Evolutionary conservation across 2,888 invertebrate genomes (phyloP).

Genomic region (Xylota sylvarum): DNA sequence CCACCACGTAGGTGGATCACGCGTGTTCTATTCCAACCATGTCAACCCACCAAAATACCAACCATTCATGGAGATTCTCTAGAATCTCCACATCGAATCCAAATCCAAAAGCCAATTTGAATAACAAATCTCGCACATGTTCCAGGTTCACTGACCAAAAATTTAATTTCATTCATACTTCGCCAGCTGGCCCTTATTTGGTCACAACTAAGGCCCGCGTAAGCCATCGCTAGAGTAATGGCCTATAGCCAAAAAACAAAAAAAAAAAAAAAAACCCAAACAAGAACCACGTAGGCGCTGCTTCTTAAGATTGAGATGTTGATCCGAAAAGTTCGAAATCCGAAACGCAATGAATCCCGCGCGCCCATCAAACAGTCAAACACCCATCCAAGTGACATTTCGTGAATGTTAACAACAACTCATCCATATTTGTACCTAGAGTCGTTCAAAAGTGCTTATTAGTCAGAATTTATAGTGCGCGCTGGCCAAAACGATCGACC

Average conservation of each 20-base stretch:
- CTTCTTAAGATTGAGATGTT: conserved; percentile 70
- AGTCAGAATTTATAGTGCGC: conserved; percentile 42
- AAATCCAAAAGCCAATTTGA: conserved; percentile 48
- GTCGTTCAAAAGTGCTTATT: conserved; percentile 42
- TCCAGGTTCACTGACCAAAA: conserved; percentile 74
- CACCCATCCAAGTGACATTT: conserved; percentile 56
- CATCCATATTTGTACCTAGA: conserved; percentile 55
- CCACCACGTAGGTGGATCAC: conserved; percentile 62
- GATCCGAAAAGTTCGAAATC: conserved; percentile 43
- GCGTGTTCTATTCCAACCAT: conserved; percentile 46
- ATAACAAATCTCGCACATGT: conserved; percentile 73
- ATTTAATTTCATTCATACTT: conserved; percentile 66
- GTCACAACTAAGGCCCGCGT: conserved; percentile 63
- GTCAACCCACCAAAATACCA: conserved; percentile 53
- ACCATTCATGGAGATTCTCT: conserved; percentile 69
- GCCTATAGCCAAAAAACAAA: conserved; percentile 47
- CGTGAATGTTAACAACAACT: conserved; percentile 67
- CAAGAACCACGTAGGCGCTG: conserved; percentile 67
- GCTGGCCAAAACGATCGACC: conserved; percentile 10
- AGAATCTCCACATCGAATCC: conserved; percentile 34
- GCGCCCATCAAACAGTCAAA: conserved; percentile 42
- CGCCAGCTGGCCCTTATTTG: conserved; percentile 63
- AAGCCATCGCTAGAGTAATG: conserved; percentile 57
- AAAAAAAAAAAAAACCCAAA: conserved; percentile 20
- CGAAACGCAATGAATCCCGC: conserved; percentile 33